Percentiles rank a stretch among this genome's conserved stretches.
Conservation (phyloP, 2,888 invertebrate genomes). For the Anthrax anthrax region DNA sequence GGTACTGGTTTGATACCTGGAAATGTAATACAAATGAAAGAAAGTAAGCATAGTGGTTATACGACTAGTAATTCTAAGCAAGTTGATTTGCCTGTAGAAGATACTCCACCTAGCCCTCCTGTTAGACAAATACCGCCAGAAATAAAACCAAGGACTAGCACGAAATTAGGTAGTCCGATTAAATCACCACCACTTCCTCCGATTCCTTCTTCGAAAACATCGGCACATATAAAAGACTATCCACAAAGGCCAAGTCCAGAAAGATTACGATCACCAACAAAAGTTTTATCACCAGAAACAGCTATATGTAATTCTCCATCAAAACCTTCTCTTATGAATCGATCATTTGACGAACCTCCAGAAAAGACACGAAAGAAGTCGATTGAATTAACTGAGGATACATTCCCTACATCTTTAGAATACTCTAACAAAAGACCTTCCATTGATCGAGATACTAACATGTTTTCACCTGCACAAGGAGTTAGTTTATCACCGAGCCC, state of each 20-base stretch:
- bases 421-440: slow-evolving; percentile 22
- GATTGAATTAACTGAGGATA: slow-evolving; percentile 20
- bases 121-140: slow-evolving; percentile 30
- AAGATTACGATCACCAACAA: slow-evolving; percentile 28
- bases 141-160: slow-evolving; percentile 29
- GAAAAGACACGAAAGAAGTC: slow-evolving; percentile 32
- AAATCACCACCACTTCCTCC: slow-evolving; percentile 32
- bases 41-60: slow-evolving; percentile 12
- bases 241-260: slow-evolving; percentile 26
- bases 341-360: slow-evolving; percentile 23
- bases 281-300: slow-evolving; percentile 16
- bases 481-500: slow-evolving; percentile 26
- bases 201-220: slow-evolving; percentile 29
- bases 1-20: slow-evolving; percentile 38
- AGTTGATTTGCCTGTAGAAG: slow-evolving; percentile 15
- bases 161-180: slow-evolving; percentile 28
- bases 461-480: slow-evolving; percentile 17
- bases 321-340: slow-evolving; percentile 15
- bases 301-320: slow-evolving; percentile 9
- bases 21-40: slow-evolving; percentile 25
- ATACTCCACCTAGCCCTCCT: slow-evolving; percentile 28
- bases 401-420: slow-evolving; percentile 3
- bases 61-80: slow-evolving; percentile 10
- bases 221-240: neutral
- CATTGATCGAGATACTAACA: slow-evolving; percentile 16